A percentile compares a stretch with the other conserved stretches of the same genome.
Conservation (phyloP, 2,888 invertebrate species). For the Branchinecta sandiegonensis region DNA sequence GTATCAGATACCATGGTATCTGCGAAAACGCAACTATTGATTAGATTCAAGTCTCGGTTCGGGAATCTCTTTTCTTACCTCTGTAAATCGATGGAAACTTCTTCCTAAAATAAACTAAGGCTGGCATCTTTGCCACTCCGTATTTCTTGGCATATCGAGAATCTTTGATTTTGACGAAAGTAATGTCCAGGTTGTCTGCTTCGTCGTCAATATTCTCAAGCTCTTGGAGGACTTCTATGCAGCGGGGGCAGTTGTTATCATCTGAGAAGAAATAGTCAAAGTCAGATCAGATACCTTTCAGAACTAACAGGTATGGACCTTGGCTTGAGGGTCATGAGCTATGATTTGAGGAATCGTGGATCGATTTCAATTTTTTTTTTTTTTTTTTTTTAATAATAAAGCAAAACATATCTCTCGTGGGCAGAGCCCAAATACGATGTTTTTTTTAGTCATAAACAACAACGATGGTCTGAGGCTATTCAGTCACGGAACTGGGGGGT, state of each 20-base stretch:
- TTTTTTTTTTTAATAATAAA: too few relatives aligned
- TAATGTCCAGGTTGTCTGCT: slow-evolving; percentile 82
- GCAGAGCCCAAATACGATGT: too few relatives aligned
- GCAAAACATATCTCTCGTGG: too few relatives aligned
- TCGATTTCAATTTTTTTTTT: too few relatives aligned
- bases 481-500: too few relatives aligned
- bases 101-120: slow-evolving; percentile 77
- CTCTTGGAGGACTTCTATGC: slow-evolving; percentile 64
- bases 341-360: too few relatives aligned
- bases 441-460: too few relatives aligned
- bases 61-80: slow-evolving; percentile 41
- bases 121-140: slow-evolving; percentile 79
- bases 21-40: too few relatives aligned
- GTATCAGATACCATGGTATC: too few relatives aligned
- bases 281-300: background rate
- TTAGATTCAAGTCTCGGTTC: slow-evolving; percentile 21
- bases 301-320: too few relatives aligned
- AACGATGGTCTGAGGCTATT: too few relatives aligned
- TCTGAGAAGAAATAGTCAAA: slow-evolving; percentile 41
- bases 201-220: slow-evolving; percentile 88
- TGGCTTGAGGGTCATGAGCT: too few relatives aligned
- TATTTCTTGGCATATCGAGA: slow-evolving; percentile 79
- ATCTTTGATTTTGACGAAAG: slow-evolving; percentile 87
- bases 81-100: slow-evolving; percentile 83
- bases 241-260: slow-evolving; percentile 64